Base-by-base conservation (phyloP, 2,888 invertebrate genomes). In the Rhagium mordax region DNA sequence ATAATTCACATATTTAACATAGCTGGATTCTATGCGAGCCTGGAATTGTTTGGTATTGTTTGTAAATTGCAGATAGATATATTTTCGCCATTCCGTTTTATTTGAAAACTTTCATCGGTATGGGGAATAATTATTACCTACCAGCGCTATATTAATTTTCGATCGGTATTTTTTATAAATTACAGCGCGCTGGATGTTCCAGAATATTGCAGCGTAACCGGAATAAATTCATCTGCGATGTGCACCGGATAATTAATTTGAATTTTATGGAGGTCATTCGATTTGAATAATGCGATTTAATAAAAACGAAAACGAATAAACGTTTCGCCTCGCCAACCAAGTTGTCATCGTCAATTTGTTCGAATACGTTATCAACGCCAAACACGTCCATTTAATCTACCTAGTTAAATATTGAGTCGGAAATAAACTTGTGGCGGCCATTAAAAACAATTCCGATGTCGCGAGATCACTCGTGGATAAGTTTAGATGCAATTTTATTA, bases 1-100 rank as follows among this genome's bases (percentile, higher is more conserved):
- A 77, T 77, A 73, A 75, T 75, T 75, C 77, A 71, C 71, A 74
- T 77, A 74, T 77, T 74, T 71, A 74, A 77, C 77, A 77, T 77
- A 71, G 73, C 71, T 67, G 77, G 70, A 77, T 73, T 71, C 71
- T 71, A 67, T 53, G 10, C 47, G 65, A 10, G 47, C 49, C 59
- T 68, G 71, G 74, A 71, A 74, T 74, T 74, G 74, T 51, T 49
- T 24, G 29, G 24, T 33, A 64, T 64, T 64, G 64, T 64, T 64
- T 27, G 64, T 20, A 49, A 49, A 65, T 65, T 53, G 51, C 15
- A 16, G 29, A 10, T 10, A 16, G 29, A 10, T 10, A 51, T 65
- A 20, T 65, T 65, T 53, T 53, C 51, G 29, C 65, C 29, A n/a
- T n/a, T 53, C 13, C 21, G 15, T 41, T 53, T 33, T 20, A n/a